phyloP scores from a whole-genome alignment of 2,888 invertebrate species.

The Apoda limacodes region DNA sequence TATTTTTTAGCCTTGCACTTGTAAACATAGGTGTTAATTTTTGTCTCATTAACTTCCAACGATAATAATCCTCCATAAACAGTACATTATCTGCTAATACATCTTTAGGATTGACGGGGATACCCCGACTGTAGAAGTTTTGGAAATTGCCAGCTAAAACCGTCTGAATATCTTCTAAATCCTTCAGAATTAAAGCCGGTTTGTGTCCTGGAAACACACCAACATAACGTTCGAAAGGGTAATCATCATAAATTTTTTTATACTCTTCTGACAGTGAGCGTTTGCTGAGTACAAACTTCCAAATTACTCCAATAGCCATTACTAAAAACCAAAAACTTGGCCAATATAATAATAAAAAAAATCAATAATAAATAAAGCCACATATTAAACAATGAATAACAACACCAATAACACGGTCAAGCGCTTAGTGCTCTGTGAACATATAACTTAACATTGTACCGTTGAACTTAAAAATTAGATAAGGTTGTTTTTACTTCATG shows the following conservation, averaged over 20 bases:
- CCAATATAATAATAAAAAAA: too few relatives aligned
- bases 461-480: too few relatives aligned
- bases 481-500: too few relatives aligned
- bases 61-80: slow-evolving; percentile 34
- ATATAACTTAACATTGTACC: too few relatives aligned
- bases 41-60: slow-evolving; percentile 46
- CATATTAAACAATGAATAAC: too few relatives aligned
- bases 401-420: too few relatives aligned
- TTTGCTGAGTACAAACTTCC: slow-evolving; percentile 31
- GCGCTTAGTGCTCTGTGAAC: too few relatives aligned
- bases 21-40: slow-evolving; percentile 50
- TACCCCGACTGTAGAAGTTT: slow-evolving; percentile 38
- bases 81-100: slow-evolving; percentile 37
- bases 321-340: too few relatives aligned
- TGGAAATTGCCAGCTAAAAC: slow-evolving; percentile 37
- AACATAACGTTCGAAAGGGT: slow-evolving; percentile 27
- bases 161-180: slow-evolving; percentile 37
- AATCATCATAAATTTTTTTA: slow-evolving; percentile 33
- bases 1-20: slow-evolving; percentile 41
- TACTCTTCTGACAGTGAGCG: slow-evolving; percentile 34
- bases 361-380: too few relatives aligned
- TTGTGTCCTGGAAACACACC: slow-evolving; percentile 29
- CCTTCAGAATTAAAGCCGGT: slow-evolving; percentile 33
- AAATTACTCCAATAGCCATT: slow-evolving; percentile 24
- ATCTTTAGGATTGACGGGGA: slow-evolving; percentile 32